These are phyloP conservation scores for Halesus radiatus DNA, from an alignment of 1,140 invertebrate species.

Conservation along the genomic window DNA sequence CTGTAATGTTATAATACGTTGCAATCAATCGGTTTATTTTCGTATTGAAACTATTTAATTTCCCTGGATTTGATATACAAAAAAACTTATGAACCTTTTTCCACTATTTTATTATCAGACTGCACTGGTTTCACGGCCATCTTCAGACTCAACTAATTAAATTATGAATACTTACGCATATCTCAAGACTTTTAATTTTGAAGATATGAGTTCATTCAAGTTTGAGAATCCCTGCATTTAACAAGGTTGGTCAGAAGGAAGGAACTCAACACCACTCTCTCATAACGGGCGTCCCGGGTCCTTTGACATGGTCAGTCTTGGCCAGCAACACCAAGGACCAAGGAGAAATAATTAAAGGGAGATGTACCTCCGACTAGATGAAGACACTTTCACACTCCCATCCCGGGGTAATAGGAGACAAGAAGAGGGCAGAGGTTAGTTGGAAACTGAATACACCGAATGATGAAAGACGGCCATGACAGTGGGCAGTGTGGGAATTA, in stretches of 20 bases:
- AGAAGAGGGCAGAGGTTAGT: constrained; percentile 29
- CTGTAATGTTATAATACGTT: too few relatives aligned
- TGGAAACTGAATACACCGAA: constrained; percentile 32
- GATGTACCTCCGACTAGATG: neutral
- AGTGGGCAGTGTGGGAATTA: constrained; percentile 23
- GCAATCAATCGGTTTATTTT: too few relatives aligned
- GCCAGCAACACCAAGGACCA: constrained; percentile 46
- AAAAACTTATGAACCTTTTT: too few relatives aligned
- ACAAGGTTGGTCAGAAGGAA: constrained; percentile 27
- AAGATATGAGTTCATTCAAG: neutral
- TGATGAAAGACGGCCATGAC: constrained; percentile 39
- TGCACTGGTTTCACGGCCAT: too few relatives aligned
- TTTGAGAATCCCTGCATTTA: constrained; percentile 11
- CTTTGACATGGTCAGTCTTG: constrained; percentile 58
- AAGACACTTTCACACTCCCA: constrained; percentile 18
- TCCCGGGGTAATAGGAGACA: constrained; percentile 7
- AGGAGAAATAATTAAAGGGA: constrained; percentile 54
- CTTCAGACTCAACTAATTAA: neutral
- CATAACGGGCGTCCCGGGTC: constrained; percentile 41
- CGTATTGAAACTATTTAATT: too few relatives aligned
- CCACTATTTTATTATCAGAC: too few relatives aligned
- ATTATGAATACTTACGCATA: neutral
- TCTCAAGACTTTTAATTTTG: neutral
- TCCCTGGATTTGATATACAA: too few relatives aligned
- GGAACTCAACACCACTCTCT: constrained; percentile 50